These are phyloP conservation scores for Psilopogon haemacephalus DNA, from an alignment of 2,113 vertebrate genomes.

Conservation along the genomic window DNA sequence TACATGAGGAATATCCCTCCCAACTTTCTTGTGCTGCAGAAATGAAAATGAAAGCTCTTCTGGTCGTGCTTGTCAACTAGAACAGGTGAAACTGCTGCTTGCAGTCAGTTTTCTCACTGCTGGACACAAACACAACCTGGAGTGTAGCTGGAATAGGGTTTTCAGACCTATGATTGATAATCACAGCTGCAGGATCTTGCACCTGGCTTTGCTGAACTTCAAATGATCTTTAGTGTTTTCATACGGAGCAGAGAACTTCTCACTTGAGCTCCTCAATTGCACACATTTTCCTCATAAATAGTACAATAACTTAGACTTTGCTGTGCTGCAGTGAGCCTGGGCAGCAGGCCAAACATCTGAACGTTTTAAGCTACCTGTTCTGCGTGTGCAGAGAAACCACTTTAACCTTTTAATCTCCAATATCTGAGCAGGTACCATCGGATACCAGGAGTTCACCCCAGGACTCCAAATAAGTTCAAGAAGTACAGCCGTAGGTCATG, in stretches of 20 bases:
- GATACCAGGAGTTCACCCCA: slow-evolving; percentile 88
- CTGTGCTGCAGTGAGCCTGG: neutral
- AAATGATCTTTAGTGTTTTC: too few species aligned
- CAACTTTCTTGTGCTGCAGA: neutral
- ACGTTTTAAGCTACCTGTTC: neutral
- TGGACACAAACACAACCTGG: neutral
- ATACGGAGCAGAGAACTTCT: neutral
- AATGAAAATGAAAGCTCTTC: slow-evolving; percentile 8
- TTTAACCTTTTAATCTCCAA: neutral
- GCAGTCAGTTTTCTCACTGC: neutral
- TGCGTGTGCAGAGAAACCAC: neutral
- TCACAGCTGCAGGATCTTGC: too few species aligned
- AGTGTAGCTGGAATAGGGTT: neutral
- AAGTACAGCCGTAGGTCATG: slow-evolving; percentile 97
- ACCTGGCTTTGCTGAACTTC: too few species aligned
- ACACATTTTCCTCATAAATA: neutral
- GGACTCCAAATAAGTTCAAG: slow-evolving; percentile 96
- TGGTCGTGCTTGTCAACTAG: neutral
- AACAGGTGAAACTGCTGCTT: neutral
- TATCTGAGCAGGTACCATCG: slow-evolving; percentile 80
- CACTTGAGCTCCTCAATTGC: neutral
- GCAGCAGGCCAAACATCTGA: neutral
- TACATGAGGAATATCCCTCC: neutral
- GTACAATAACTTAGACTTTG: neutral
- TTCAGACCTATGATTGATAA: neutral